Percentiles rank a stretch among this genome's conserved stretches.
Evolutionary conservation across 2,888 invertebrate genomes (phyloP).

Genomic region (Leptura quadrifasciata): DNA sequence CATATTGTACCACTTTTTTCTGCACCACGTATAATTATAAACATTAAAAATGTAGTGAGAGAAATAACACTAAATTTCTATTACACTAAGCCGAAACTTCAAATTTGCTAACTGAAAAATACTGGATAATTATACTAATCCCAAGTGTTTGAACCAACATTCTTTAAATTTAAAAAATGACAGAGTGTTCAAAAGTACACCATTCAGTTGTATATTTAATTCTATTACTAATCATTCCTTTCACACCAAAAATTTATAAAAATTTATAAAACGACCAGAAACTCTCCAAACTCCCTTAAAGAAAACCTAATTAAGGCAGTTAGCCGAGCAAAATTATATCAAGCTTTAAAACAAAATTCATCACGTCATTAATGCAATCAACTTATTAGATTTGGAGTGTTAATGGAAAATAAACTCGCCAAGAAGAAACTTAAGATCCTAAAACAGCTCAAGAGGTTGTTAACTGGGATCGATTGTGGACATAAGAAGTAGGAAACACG

Average conservation of each 20-base stretch:
- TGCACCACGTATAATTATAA: too few relatives aligned
- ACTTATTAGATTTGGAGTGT: conserved; percentile 45
- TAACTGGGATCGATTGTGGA: conserved; percentile 50
- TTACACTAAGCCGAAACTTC: too few relatives aligned
- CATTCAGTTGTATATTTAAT: neutral
- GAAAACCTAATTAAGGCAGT: conserved; percentile 32
- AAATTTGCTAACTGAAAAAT: too few relatives aligned
- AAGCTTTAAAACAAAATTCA: conserved; percentile 27
- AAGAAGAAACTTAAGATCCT: conserved; percentile 39
- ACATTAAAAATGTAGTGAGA: too few relatives aligned
- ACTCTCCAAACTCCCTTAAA: conserved; percentile 19
- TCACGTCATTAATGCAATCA: conserved; percentile 36
- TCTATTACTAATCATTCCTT: neutral
- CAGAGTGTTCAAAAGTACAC: neutral
- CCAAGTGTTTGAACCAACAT: neutral
- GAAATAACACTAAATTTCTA: too few relatives aligned
- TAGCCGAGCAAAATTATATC: conserved; percentile 27
- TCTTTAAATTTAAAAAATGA: neutral
- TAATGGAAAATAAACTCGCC: conserved; percentile 44
- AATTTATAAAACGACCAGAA: conserved; percentile 14
- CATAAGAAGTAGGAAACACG: conserved; percentile 53
- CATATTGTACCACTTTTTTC: too few relatives aligned
- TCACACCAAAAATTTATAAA: conserved; percentile 1
- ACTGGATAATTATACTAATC: too few relatives aligned
- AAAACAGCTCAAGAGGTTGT: conserved; percentile 50